These are phyloP conservation scores for Remorina albescens DNA, from an alignment of 2,797 vertebrate genomes.

Conservation along the genomic window DNA sequence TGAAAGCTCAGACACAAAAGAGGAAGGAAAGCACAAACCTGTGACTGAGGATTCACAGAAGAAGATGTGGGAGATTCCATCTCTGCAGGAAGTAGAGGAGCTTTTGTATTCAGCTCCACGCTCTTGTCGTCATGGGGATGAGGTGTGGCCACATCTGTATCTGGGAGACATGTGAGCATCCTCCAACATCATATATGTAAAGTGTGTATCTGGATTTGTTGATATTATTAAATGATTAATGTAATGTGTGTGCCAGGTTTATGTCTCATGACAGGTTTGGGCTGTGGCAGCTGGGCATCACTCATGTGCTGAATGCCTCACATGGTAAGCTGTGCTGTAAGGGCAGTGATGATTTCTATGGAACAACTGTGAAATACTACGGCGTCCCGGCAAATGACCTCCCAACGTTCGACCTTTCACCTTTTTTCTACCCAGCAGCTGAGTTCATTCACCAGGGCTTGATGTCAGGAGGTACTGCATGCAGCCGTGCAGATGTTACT, in stretches of 20 bases:
- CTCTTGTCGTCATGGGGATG: slow-evolving; percentile 90
- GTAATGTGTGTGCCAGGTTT: slow-evolving; percentile 64
- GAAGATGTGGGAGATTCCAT: slow-evolving; percentile 52
- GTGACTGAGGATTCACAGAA: slow-evolving; percentile 11
- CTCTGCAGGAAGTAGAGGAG: slow-evolving; percentile 87
- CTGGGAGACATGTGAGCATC: slow-evolving; percentile 94
- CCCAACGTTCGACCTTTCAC: slow-evolving; percentile 82
- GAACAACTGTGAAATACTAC: slow-evolving; percentile 83
- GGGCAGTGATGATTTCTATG: slow-evolving; percentile 85
- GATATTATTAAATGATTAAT: slow-evolving; percentile 5
- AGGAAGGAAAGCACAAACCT: not conserved
- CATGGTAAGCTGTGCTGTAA: slow-evolving; percentile 89
- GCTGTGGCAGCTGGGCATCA: slow-evolving; percentile 88
- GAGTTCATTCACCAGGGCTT: slow-evolving; percentile 82
- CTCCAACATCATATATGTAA: not conserved
- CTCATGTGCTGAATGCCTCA: slow-evolving; percentile 87
- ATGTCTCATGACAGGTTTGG: slow-evolving; percentile 82
- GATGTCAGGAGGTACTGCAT: slow-evolving; percentile 78
- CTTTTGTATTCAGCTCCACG: slow-evolving; percentile 85
- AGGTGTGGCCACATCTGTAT: slow-evolving; percentile 94
- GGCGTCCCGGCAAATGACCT: slow-evolving; percentile 83
- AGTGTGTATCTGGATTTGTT: not conserved
- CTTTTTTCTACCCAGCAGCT: slow-evolving; percentile 81
- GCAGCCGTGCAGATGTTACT: not conserved
- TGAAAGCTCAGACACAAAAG: slow-evolving; percentile 7